Evolutionary conservation across 2,113 vertebrate genomes (phyloP).

Genomic region (Silurus glanis): DNA sequence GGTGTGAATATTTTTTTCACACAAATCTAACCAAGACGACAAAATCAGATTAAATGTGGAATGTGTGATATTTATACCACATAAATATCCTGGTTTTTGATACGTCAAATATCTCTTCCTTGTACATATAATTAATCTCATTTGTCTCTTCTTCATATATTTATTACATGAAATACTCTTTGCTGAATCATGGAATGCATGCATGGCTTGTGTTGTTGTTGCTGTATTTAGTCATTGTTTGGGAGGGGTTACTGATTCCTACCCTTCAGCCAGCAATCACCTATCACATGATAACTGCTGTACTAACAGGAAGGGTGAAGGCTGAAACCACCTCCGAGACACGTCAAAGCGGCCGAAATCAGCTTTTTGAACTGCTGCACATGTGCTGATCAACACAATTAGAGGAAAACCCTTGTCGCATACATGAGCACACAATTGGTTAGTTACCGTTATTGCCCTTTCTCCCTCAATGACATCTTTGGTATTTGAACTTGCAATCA

Average conservation of each 20-base stretch:
- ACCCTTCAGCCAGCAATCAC: not conserved
- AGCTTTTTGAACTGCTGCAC: not conserved
- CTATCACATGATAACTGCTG: not conserved
- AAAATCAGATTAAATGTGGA: not conserved
- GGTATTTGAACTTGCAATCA: not conserved
- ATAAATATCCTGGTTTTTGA: not conserved
- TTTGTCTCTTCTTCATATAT: not conserved
- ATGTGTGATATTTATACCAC: not conserved
- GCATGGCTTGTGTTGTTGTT: no score
- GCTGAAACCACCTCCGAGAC: not conserved
- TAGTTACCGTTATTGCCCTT: not conserved
- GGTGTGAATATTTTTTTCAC: not conserved
- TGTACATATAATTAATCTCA: not conserved
- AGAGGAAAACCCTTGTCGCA: not conserved
- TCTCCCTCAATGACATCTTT: not conserved
- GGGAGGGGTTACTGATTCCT: not conserved
- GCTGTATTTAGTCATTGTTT: no score
- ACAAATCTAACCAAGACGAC: not conserved
- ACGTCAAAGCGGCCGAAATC: not conserved
- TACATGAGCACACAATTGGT: not conserved
- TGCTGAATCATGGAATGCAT: not conserved
- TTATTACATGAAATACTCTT: not conserved
- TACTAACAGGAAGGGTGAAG: not conserved
- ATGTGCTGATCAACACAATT: not conserved
- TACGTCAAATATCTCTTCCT: not conserved